A percentile compares a stretch with the other conserved stretches of the same genome.
Conservation (phyloP, 2,797 vertebrate species). For the Poeciliopsis infans region DNA sequence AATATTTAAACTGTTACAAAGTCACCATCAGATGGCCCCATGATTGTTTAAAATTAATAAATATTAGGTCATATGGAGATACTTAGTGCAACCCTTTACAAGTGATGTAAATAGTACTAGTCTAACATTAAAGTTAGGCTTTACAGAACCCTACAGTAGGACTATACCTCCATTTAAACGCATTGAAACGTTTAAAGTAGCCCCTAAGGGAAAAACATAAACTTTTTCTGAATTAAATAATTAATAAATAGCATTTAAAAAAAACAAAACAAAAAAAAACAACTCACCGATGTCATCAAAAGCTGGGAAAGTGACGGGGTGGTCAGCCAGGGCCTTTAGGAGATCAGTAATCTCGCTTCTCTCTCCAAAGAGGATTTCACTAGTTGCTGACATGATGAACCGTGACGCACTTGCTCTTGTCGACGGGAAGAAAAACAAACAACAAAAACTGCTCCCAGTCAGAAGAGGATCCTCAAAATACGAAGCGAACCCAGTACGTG, state of each 20-base stretch:
- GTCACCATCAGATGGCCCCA: background rate
- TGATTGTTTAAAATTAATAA: background rate
- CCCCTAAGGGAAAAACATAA: background rate
- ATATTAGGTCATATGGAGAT: background rate
- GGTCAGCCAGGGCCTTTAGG: constrained; percentile 87
- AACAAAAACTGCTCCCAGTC: background rate
- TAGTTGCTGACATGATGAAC: constrained; percentile 64
- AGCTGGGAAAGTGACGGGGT: constrained; percentile 82
- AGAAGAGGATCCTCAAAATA: background rate
- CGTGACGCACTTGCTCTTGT: background rate
- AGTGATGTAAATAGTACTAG: background rate
- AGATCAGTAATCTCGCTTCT: constrained; percentile 85
- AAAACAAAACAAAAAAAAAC: background rate
- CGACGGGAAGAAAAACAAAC: too few species aligned
- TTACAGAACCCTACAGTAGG: background rate
- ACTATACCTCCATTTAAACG: background rate
- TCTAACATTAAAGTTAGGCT: background rate
- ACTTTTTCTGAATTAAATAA: background rate
- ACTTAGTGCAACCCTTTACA: background rate
- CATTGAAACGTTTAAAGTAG: background rate
- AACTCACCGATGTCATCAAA: constrained; percentile 84
- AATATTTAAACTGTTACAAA: background rate
- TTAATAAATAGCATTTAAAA: background rate
- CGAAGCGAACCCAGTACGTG: background rate
- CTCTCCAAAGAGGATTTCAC: constrained; percentile 54